These are phyloP conservation scores for Amphipyra tragopoginis DNA, from an alignment of 2,888 invertebrate species.

Conservation along the genomic window DNA sequence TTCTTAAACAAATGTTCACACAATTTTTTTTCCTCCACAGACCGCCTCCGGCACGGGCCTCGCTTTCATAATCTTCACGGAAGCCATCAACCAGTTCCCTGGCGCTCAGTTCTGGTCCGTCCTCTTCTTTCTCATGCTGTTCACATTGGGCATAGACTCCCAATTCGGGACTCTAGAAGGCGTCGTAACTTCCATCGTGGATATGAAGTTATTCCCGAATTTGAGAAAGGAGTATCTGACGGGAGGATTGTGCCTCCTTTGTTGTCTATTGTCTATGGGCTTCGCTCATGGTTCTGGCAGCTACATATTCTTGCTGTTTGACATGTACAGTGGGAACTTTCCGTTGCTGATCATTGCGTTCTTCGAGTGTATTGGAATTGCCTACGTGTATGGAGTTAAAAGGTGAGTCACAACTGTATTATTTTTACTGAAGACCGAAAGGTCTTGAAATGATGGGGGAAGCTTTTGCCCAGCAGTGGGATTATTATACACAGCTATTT, in stretches of 20 bases:
- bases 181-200: slow-evolving; percentile 98
- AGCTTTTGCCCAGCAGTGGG: too few species aligned
- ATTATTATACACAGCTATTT: too few species aligned
- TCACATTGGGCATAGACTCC: slow-evolving; percentile 98
- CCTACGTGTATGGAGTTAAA: slow-evolving; percentile 98
- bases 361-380: slow-evolving; percentile 97
- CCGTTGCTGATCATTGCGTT: slow-evolving; percentile 97
- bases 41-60: slow-evolving; percentile 98
- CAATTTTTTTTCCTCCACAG: slow-evolving; percentile 83
- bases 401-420: slow-evolving; percentile 89
- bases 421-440: too few species aligned
- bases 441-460: too few species aligned
- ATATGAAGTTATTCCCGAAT: slow-evolving; percentile 98
- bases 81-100: slow-evolving; percentile 99
- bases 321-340: slow-evolving; percentile 98
- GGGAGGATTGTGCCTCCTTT: slow-evolving; percentile 94
- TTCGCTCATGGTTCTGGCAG: slow-evolving; percentile 98
- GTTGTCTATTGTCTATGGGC: slow-evolving; percentile 96
- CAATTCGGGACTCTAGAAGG: slow-evolving; percentile 99
- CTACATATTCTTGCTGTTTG: slow-evolving; percentile 97
- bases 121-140: slow-evolving; percentile 98
- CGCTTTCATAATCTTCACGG: slow-evolving; percentile 99
- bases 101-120: slow-evolving; percentile 99
- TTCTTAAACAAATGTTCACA: neutral
- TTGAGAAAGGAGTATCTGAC: slow-evolving; percentile 96